Percentiles rank a stretch among this genome's conserved stretches.
Conservation (phyloP, 1,140 invertebrate genomes). For the Monochamus saltuarius region DNA sequence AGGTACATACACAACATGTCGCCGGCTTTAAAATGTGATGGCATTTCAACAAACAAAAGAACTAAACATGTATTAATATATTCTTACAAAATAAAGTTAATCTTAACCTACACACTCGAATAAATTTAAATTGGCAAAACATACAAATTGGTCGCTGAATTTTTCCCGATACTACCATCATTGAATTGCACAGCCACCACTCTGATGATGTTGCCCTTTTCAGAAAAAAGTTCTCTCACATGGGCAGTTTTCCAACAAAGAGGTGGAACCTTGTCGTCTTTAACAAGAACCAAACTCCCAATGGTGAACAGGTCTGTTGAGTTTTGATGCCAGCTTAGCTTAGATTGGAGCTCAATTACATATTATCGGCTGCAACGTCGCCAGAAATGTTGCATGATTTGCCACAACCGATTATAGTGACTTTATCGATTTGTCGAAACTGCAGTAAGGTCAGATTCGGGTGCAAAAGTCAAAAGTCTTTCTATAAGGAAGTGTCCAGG, state of each 20-base stretch:
- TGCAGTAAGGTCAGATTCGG: conserved; percentile 36
- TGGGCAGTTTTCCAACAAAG: conserved; percentile 37
- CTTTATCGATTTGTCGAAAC: conserved; percentile 24
- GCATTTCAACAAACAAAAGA: too few relatives aligned
- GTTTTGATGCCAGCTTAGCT: conserved; percentile 29
- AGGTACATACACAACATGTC: too few relatives aligned
- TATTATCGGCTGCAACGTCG: conserved; percentile 37
- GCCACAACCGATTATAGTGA: conserved; percentile 37
- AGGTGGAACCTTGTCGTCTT: conserved; percentile 29
- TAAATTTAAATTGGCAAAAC: too few relatives aligned
- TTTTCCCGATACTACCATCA: too few relatives aligned
- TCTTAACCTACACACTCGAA: too few relatives aligned
- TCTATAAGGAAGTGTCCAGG: conserved; percentile 47
- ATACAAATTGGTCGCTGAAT: too few relatives aligned
- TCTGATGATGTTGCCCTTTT: conserved; percentile 27
- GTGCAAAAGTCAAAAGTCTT: conserved; percentile 40
- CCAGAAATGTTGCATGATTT: conserved; percentile 37
- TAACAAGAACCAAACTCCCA: conserved; percentile 31
- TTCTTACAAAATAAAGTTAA: too few relatives aligned
- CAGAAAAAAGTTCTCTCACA: conserved; percentile 42
- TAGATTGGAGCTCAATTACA: conserved; percentile 30
- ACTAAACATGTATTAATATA: too few relatives aligned
- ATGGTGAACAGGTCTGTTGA: neutral
- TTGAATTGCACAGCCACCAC: too few relatives aligned
- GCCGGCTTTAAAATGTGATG: too few relatives aligned